A percentile compares a stretch with the other conserved stretches of the same genome.
phyloP scores from a whole-genome alignment of 1,140 invertebrate species.

The Aporrectodea caliginosa region DNA sequence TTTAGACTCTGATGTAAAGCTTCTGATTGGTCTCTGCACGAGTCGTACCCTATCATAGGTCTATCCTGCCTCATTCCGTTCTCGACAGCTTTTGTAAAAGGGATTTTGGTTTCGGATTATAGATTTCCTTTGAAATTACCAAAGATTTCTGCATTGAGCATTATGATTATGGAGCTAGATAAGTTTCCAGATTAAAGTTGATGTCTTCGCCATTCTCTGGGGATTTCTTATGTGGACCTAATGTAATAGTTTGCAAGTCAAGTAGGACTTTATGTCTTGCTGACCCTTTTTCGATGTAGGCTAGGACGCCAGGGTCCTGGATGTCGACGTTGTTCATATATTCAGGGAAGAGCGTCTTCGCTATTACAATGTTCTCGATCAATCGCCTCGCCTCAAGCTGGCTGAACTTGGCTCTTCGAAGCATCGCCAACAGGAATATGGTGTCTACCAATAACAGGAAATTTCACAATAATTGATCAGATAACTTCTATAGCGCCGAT shows the following conservation, averaged over 20 bases:
- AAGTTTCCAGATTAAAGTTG: not conserved
- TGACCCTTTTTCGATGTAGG: constrained; percentile 1
- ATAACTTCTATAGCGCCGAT: not conserved
- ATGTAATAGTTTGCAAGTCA: not conserved
- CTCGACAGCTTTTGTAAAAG: too few relatives aligned
- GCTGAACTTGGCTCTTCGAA: constrained; percentile 14
- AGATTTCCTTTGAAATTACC: not conserved
- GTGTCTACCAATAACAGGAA: constrained; percentile 3
- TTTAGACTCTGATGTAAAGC: too few relatives aligned
- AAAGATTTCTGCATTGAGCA: not conserved
- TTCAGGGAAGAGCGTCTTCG: not conserved
- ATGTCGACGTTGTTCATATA: not conserved
- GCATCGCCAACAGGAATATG: constrained; percentile 1
- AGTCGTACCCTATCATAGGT: too few relatives aligned
- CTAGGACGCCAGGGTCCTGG: not conserved
- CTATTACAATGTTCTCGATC: constrained; percentile 9
- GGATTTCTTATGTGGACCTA: too few relatives aligned
- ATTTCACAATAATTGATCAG: not conserved
- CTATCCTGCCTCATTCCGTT: too few relatives aligned
- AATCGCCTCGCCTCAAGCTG: constrained; percentile 1
- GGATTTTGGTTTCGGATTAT: too few relatives aligned
- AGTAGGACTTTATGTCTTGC: not conserved
- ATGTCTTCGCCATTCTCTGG: not conserved
- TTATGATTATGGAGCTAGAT: not conserved
- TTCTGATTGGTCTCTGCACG: too few relatives aligned